Evolutionary conservation across 2,797 vertebrate species (phyloP), one percentile per base, ranked within the genome.

Genomic region (Gymnocypris eckloni): DNA sequence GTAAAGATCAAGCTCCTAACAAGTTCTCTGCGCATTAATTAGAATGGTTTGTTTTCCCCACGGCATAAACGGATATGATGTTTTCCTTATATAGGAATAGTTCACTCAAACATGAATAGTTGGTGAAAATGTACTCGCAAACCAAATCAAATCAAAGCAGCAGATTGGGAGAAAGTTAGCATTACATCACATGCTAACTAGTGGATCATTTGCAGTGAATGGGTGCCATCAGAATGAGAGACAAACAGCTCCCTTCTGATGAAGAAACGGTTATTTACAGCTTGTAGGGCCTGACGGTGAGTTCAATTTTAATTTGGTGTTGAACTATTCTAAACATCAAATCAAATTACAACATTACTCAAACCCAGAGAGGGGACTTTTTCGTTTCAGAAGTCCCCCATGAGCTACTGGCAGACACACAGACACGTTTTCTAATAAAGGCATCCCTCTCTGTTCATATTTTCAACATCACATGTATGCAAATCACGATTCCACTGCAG

Each of bases 381-480:
- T 8, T 75, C 4, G 3, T 72, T 48, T 48, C 43, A 16, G n/a
- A 28, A 16, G 43, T 73, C 25, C n/a, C 33, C 15, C 16, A 33
- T 18, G 6, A 54, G 73, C 16, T 22, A 20, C 72, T 33, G 45
- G 8, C 48, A 52, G 71, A 73, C 15, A 50, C n/a, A 73, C 71
- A 73, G 15, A 54, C 28, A 54, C 10, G 10, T 64, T 45, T 79
- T 64, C 56, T 48, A 33, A 64, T 37, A 33, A 39, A 59, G 54
- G 37, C 2, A 59, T 59, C 8, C 20, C 33, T 54, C 22, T 54
- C 20, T 43, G 59, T 39, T 10, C 18, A 71, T 56, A 20, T 25
- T 64, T 80, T 45, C 43, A 54, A 11, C 43, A 73, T 43, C 25
- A 80, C 77, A 73, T 11, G n/a, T 39, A 85, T 37, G 79, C 78